A percentile compares a stretch with the other conserved stretches of the same genome.
These are phyloP conservation scores for Nemurella pictetii DNA, from an alignment of 2,888 invertebrate species.

Conservation along the genomic window DNA sequence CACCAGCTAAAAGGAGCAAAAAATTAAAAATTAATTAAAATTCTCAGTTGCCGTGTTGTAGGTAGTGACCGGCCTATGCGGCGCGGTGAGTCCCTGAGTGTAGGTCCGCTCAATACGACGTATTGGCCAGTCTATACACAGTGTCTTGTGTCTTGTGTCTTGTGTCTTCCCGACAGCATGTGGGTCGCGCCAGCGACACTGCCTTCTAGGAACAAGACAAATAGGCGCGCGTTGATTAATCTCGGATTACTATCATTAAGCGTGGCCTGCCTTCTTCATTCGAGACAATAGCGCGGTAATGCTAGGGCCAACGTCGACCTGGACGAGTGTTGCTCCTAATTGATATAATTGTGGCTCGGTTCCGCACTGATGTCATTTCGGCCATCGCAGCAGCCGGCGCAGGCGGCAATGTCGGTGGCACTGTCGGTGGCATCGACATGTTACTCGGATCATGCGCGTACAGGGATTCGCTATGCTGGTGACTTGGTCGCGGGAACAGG, in stretches of 20 bases:
- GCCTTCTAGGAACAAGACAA: slow-evolving; percentile 7
- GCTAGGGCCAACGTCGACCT: not conserved
- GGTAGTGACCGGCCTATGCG: not conserved
- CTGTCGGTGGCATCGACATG: not conserved
- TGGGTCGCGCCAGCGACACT: not conserved
- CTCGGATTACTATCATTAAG: slow-evolving; percentile 24
- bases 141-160: not conserved
- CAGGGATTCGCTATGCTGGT: not conserved
- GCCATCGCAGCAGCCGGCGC: not conserved
- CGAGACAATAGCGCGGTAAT: slow-evolving; percentile 7
- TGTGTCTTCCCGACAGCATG: not conserved
- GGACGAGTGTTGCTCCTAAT: not conserved
- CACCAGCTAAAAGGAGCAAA: not conserved
- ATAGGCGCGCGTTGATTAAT: slow-evolving; percentile 14
- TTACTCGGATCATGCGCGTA: not conserved
- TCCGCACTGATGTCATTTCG: slow-evolving; percentile 7
- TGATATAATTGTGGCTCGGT: slow-evolving; percentile 3
- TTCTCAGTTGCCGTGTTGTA: too few relatives aligned
- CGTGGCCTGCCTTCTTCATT: not conserved
- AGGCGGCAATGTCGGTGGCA: not conserved
- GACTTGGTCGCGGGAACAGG: not conserved
- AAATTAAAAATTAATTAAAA: not conserved
- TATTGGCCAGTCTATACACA: not conserved
- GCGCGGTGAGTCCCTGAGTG: not conserved
- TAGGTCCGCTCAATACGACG: not conserved